Conservation (phyloP, 2,113 vertebrate species). For the Miniopterus natalensis region DNA sequence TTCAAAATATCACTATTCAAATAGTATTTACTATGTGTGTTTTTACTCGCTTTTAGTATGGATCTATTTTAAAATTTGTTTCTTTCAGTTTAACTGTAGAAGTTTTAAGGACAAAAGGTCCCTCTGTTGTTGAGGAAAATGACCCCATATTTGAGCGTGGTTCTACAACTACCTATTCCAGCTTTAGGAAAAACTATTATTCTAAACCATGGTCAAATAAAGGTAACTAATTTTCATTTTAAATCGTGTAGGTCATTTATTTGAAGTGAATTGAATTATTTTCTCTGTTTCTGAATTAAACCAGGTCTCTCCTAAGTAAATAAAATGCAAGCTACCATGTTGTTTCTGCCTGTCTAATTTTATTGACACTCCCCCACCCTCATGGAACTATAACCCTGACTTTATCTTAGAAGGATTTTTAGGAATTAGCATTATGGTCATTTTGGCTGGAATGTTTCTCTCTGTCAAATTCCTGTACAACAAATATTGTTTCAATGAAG, state of each 20-base stretch:
- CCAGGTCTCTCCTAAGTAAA: constrained; percentile 5
- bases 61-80: constrained; percentile 69
- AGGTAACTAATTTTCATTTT: constrained; percentile 87
- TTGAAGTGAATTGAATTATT: constrained; percentile 50
- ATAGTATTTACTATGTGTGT: constrained; percentile 37
- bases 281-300: constrained; percentile 32
- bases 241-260: constrained; percentile 32
- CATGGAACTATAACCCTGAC: not conserved
- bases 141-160: constrained; percentile 99
- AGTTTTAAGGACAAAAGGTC: constrained; percentile 94
- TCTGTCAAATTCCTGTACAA: not conserved
- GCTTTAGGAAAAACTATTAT: constrained; percentile 95
- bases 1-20: constrained; percentile 49
- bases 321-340: not conserved
- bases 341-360: constrained; percentile 29
- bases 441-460: constrained; percentile 12
- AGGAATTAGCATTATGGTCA: constrained; percentile 25
- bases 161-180: constrained; percentile 98
- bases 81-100: constrained; percentile 96
- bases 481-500: not conserved
- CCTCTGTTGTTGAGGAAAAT: constrained; percentile 93
- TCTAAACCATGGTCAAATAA: constrained; percentile 96
- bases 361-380: not conserved
- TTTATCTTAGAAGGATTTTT: constrained; percentile 55
- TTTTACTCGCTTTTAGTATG: constrained; percentile 22